Evolutionary conservation across 2,797 vertebrate species (phyloP), one percentile per base, ranked within the genome.

Genomic region (Sebastes variabilis): DNA sequence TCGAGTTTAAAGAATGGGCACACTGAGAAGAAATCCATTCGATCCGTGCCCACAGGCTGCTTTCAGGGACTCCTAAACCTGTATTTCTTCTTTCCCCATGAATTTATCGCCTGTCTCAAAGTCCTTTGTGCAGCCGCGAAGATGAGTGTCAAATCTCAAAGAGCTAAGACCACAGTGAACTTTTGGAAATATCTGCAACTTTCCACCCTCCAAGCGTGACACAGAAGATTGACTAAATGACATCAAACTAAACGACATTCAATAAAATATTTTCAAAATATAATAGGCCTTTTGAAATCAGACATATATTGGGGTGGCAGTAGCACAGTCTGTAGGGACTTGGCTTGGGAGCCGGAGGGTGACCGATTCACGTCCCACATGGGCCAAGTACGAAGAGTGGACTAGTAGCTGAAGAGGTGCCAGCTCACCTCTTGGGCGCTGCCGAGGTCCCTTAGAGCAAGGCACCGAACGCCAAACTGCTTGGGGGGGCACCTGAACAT

Each of bases 21-120:
- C 84, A 90, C 80, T 77, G 85, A 89, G 88, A 89, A 89, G 72
- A 93, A 94, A 95, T 95, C 92, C 84, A 94, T 95, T 94, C 46
- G 85, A 86, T 92, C 76, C 85, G 77, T 93, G 91, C 85, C 93
- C 90, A 88, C 74, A 20, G 91, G 93, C 91, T 78, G 92, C 91
- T 93, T 94, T 93, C 89, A 92, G 85, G 83, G 86, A 69, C 87
- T 90, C 87, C 90, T 92, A 91, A 94, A 94, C 88, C 91, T 87
- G 87, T 85, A 94, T 92, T 94, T 94, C 89, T 87, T 89, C 87
- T 86, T 82, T 92, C 87, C 83, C 75, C 70, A 79, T 82, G 87
- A 92, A 93, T 93, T 66, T 93, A 93, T 92, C 81, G 86, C 86
- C 82, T 92, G 91, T 93, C 92, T 83, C 81, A 32, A 78, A 85